Evolutionary conservation across 2,113 vertebrate genomes (phyloP), one percentile per base, ranked within the genome.

Genomic region (Perca schrenkii): DNA sequence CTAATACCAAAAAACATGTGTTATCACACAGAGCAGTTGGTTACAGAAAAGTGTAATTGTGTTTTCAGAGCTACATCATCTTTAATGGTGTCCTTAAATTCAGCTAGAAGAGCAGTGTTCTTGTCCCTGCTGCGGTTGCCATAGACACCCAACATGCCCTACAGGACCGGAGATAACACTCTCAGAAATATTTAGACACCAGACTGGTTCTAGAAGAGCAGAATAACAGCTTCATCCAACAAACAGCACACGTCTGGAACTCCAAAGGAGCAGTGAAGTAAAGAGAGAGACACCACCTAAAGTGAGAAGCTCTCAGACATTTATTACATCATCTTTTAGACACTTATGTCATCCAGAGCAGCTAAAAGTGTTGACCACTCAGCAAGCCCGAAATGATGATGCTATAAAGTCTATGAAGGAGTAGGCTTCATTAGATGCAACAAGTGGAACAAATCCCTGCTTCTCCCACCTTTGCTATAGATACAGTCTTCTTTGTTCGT

Each of bases 141-240:
- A 91, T 92, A 83, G 93, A 84, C 86, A 92, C 91, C 57, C 34
- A 78, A 31, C 3, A 34, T 77, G 76, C 86, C 72, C 70, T 40
- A 70, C 83, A 81, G 89, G 72, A 92, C 49, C 49, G 5, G 57
- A 79, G 50, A 82, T 75, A 16, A 60, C 53, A 49, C 81, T 40
- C 21, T 4, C 70, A 66, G 83, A 74, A 74, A 49, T 88, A 60
- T 82, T 78, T 65, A 82, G 71, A 88, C 65, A 52, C 60, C 47
- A 63, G 73, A 34, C 25, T 81, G 84, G 60, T 74, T 83, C 76
- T 47, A 57, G 56, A 60, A 79, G 76, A 75, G 80, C 65, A 65
- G 46, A 63, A 60, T 47, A 70, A 74, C 34, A 22, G 61, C 62
- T 52, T 12, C 49, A 49, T 75, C 49, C 84, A 62, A 67, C 65